Percentiles rank a stretch among this genome's conserved stretches.
phyloP scores from a whole-genome alignment of 2,113 vertebrate species.

The Odocoileus hemionus region DNA sequence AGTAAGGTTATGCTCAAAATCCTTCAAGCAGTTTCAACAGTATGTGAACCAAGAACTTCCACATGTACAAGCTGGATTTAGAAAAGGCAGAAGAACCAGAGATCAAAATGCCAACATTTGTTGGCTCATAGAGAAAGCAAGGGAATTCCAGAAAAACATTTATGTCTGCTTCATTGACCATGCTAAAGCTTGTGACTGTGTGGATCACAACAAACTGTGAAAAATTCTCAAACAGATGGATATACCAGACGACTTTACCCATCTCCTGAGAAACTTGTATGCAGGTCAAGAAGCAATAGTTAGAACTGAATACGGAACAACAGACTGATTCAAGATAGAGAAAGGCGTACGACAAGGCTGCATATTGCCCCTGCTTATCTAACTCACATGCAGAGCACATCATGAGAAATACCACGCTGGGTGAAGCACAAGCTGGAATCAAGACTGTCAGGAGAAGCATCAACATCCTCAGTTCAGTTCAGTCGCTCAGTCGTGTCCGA shows the following conservation, averaged over 20 bases:
- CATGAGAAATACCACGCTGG: background rate
- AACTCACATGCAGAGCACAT: background rate
- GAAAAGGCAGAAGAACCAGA: background rate
- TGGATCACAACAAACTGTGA: background rate
- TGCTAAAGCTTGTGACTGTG: background rate
- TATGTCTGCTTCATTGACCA: background rate
- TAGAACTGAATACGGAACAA: background rate
- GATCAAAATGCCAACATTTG: background rate
- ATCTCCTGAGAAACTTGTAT: background rate
- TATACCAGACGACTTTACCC: background rate
- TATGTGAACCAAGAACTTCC: background rate
- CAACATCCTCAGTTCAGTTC: background rate
- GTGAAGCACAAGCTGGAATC: background rate
- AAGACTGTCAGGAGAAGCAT: background rate
- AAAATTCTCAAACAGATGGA: background rate
- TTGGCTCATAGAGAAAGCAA: background rate
- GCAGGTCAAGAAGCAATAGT: background rate
- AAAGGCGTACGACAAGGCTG: background rate
- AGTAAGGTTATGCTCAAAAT: background rate
- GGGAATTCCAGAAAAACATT: background rate
- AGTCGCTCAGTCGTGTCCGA: background rate
- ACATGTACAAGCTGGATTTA: background rate
- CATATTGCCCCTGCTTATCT: background rate
- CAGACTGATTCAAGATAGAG: background rate
- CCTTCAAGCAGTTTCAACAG: background rate